Conservation (phyloP, 92 coral and sea anemone genomes). For the Porites lobata region DNA sequence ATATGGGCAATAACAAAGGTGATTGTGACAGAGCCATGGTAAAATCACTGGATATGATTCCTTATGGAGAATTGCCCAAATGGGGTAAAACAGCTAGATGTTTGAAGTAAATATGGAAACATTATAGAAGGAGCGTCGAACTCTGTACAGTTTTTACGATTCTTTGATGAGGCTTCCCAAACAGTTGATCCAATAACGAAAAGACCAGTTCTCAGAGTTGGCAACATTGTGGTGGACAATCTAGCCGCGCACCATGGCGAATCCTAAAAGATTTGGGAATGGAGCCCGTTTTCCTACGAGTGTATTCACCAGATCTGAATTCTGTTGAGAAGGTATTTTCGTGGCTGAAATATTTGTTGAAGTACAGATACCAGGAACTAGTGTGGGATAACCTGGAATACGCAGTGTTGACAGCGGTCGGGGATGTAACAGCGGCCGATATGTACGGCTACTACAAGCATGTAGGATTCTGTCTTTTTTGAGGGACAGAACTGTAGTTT, state of each 20-base stretch:
- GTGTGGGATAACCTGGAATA: conserved; percentile 68
- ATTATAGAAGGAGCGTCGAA: conserved; percentile 69
- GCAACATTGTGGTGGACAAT: conserved; percentile 66
- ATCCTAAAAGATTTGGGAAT: conserved; percentile 63
- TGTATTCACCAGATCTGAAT: conserved; percentile 69
- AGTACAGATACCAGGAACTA: conserved; percentile 47
- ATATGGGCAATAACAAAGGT: conserved; percentile 14
- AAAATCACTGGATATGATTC: conserved; percentile 46
- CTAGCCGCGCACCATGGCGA: conserved; percentile 70
- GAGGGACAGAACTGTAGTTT: background rate
- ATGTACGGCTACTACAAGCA: conserved; percentile 59
- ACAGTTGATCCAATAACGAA: conserved; percentile 60
- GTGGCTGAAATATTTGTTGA: conserved; percentile 67
- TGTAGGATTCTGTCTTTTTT: conserved; percentile 34
- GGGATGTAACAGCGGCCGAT: conserved; percentile 57
- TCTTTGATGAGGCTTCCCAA: conserved; percentile 62
- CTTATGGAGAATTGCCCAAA: conserved; percentile 46
- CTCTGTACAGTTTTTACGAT: conserved; percentile 63
- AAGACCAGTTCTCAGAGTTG: conserved; percentile 68
- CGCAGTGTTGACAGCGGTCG: conserved; percentile 50
- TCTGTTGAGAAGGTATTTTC: conserved; percentile 75
- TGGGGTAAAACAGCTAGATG: conserved; percentile 27
- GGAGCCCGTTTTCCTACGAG: conserved; percentile 61
- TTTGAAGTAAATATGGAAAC: conserved; percentile 45
- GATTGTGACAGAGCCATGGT: too few species aligned